Conservation (phyloP, 1,140 invertebrate genomes). For the Rhizoglyphus robini region DNA sequence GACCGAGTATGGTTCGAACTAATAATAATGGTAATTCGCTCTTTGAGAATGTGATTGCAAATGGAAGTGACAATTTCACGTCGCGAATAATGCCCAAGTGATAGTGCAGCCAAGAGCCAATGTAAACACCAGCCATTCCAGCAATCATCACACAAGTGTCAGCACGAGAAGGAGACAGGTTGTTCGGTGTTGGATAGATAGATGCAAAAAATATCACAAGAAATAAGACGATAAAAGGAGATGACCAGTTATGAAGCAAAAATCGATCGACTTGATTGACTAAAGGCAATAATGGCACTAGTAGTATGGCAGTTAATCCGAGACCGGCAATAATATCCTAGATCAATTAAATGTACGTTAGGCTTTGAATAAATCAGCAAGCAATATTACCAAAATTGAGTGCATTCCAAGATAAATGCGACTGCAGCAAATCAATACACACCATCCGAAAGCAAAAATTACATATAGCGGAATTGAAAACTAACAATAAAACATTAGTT, state of each 20-base stretch:
- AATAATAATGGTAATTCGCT: neutral
- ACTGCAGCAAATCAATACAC: constrained; percentile 61
- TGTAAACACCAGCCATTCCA: constrained; percentile 57
- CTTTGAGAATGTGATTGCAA: neutral
- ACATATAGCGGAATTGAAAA: constrained; percentile 38
- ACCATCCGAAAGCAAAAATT: constrained; percentile 43
- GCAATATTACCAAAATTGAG: constrained; percentile 59
- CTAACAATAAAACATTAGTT: constrained; percentile 37
- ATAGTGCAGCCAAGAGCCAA: constrained; percentile 70
- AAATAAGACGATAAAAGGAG: constrained; percentile 48
- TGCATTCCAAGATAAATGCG: constrained; percentile 85
- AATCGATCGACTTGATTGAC: constrained; percentile 57
- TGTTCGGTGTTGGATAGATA: constrained; percentile 47
- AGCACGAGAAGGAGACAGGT: constrained; percentile 65
- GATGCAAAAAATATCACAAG: constrained; percentile 50
- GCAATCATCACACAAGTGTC: constrained; percentile 71
- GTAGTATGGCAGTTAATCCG: constrained; percentile 46
- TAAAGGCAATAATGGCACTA: constrained; percentile 55
- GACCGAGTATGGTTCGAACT: neutral
- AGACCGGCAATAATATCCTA: constrained; percentile 63
- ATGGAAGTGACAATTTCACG: neutral
- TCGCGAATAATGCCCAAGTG: constrained; percentile 50
- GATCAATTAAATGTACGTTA: constrained; percentile 6
- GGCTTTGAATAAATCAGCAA: neutral
- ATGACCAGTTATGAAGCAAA: constrained; percentile 49